A percentile compares a stretch with the other conserved stretches of the same genome.
Conservation (phyloP, 2,113 vertebrate genomes). For the Centrocercus urophasianus region DNA sequence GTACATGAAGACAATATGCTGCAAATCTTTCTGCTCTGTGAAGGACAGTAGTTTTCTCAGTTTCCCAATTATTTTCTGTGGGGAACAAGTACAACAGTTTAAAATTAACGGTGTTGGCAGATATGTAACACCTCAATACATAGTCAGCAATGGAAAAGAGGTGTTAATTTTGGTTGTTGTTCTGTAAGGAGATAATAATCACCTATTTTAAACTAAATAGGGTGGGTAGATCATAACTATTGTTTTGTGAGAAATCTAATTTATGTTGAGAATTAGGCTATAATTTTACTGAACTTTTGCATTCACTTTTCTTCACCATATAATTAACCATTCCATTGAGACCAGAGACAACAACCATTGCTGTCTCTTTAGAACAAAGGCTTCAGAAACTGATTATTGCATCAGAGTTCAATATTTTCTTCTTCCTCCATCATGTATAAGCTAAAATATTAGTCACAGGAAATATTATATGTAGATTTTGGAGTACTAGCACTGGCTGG, state of each 20-base stretch:
- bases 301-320: constrained; percentile 69
- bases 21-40: background rate
- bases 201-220: constrained; percentile 60
- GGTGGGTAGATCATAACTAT: constrained; percentile 33
- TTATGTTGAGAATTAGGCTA: constrained; percentile 67
- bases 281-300: constrained; percentile 70
- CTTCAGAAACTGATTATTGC: constrained; percentile 70
- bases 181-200: constrained; percentile 63
- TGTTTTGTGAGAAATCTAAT: constrained; percentile 71
- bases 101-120: constrained; percentile 53
- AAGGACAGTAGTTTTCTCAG: background rate
- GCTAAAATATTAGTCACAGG: background rate
- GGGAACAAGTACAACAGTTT: background rate
- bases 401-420: constrained; percentile 48
- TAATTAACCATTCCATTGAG: constrained; percentile 68
- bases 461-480: background rate
- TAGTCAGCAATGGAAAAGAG: constrained; percentile 27
- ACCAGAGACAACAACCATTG: constrained; percentile 62
- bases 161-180: constrained; percentile 45
- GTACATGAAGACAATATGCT: background rate
- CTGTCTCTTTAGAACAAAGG: constrained; percentile 68
- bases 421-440: background rate
- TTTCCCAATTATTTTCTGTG: background rate
- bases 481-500: background rate
- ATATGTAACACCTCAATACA: constrained; percentile 18